Base-by-base conservation (phyloP, 1,140 invertebrate species). In the Euglossa dilemma region DNA sequence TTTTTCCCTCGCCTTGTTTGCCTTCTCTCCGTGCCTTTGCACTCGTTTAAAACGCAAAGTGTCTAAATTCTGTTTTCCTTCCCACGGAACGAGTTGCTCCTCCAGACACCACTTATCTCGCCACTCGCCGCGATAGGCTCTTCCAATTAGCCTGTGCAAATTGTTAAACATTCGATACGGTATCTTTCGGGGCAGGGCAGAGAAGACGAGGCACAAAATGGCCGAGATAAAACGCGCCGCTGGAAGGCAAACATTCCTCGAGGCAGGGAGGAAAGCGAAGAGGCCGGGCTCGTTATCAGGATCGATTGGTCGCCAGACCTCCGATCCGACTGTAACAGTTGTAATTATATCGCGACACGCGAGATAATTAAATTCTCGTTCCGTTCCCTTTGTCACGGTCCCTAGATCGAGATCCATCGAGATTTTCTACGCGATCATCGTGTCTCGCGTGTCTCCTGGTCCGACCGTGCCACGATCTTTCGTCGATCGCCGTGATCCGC, bases 401-500 rank as follows among this genome's bases (percentile, higher is more conserved):
- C 36, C 36, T 36, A 36, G 4, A 36, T 36, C 36, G 36, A 36
- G 36, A 36, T n/a, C n/a, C n/a, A n/a, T 36, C 6, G 12, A 14
- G 0, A 52, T 52, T 56, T 56, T 23, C 76, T 81, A 66, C 43
- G 71, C 47, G 77, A 83, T 59, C 23, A 1, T 23, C 25, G 57
- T 70, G 56, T 83, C 79, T 79, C 67, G 69, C 80, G 83, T 85
- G 73, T 64, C 66, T 5, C 45, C 59, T 6, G 25, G 54, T 20
- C 1, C 2, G 20, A 56, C 9, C 54, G 9, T 14, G 52, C 36
- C 14, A n/a, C 20, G 57, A 73, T 63, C 50, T 23, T 18, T 20
- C 69, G 16, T 63, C 25, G 63, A 50, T 25, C 77, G 66, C 70
- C 75, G 16, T 14, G 36, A 57, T 18, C 43, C 8, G 50, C 67